Evolutionary conservation across 1,140 invertebrate genomes (phyloP).

Genomic region (Trichonephila inaurata): DNA sequence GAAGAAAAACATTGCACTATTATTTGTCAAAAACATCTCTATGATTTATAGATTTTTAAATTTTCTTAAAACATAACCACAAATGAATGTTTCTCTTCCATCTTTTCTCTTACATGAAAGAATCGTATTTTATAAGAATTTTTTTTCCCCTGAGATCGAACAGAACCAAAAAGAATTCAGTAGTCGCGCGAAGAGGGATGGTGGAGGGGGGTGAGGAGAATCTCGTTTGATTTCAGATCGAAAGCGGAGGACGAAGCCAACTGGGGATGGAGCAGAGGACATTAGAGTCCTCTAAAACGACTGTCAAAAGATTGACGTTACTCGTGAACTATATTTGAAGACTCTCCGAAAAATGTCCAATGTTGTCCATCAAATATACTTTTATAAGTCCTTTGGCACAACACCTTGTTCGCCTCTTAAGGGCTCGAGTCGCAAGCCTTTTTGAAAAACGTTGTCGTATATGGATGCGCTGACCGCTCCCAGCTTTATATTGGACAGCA

Average conservation of each 20-base stretch:
- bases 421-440: neutral
- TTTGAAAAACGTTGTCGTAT: constrained; percentile 36
- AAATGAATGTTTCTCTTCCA: no score
- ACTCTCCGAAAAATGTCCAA: constrained; percentile 56
- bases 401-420: constrained; percentile 67
- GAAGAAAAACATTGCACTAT: no score
- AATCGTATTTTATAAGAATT: neutral
- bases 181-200: neutral
- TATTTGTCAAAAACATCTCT: no score
- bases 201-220: neutral
- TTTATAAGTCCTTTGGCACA: constrained; percentile 57
- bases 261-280: constrained; percentile 16
- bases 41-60: no score
- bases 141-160: neutral
- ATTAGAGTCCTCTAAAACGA: constrained; percentile 51
- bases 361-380: constrained; percentile 74
- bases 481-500: constrained; percentile 46
- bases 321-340: constrained; percentile 68
- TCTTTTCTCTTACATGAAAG: neutral
- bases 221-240: constrained; percentile 11
- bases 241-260: neutral
- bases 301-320: constrained; percentile 7
- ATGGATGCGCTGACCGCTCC: constrained; percentile 56
- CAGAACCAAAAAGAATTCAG: neutral
- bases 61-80: no score